Evolutionary conservation across 2,113 vertebrate species (phyloP).

Genomic region (Leptodactylus fuscus): DNA sequence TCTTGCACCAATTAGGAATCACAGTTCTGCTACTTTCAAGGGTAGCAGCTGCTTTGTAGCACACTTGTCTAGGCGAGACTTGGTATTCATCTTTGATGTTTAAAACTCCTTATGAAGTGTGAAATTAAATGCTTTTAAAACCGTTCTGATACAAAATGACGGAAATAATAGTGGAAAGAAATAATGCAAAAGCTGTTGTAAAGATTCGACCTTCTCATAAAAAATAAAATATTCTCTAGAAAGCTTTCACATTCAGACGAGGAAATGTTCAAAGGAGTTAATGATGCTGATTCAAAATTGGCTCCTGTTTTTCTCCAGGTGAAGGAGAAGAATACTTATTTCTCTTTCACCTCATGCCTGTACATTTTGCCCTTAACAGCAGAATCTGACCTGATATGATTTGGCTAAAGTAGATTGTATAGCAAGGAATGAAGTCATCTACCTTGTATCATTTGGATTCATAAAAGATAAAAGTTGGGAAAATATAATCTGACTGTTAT

Average conservation of each 20-base stretch:
- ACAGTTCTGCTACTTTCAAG: not conserved
- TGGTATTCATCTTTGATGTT: slow-evolving; percentile 33
- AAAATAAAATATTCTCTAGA: slow-evolving; percentile 23
- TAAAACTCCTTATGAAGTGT: slow-evolving; percentile 18
- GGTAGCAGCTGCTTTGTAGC: slow-evolving; percentile 1
- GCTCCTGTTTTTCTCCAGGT: not conserved
- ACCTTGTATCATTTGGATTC: not conserved
- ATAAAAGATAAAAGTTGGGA: not conserved
- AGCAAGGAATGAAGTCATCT: not conserved
- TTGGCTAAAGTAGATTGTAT: not conserved
- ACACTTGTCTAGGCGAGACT: not conserved
- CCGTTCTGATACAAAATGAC: slow-evolving; percentile 14
- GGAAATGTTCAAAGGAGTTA: slow-evolving; percentile 26
- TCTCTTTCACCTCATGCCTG: not conserved
- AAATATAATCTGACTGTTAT: not conserved
- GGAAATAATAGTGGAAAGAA: slow-evolving; percentile 31
- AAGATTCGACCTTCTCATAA: slow-evolving; percentile 30
- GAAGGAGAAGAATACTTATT: not conserved
- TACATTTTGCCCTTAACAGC: not conserved
- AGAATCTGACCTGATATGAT: not conserved
- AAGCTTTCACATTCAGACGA: slow-evolving; percentile 4
- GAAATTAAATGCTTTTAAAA: slow-evolving; percentile 36
- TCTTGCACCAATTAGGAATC: slow-evolving; percentile 22
- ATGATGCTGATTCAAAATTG: slow-evolving; percentile 29
- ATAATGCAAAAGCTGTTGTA: slow-evolving; percentile 41